A percentile compares a stretch with the other conserved stretches of the same genome.
phyloP scores from a whole-genome alignment of 2,797 vertebrate species.

The Sebastes hubbsi region DNA sequence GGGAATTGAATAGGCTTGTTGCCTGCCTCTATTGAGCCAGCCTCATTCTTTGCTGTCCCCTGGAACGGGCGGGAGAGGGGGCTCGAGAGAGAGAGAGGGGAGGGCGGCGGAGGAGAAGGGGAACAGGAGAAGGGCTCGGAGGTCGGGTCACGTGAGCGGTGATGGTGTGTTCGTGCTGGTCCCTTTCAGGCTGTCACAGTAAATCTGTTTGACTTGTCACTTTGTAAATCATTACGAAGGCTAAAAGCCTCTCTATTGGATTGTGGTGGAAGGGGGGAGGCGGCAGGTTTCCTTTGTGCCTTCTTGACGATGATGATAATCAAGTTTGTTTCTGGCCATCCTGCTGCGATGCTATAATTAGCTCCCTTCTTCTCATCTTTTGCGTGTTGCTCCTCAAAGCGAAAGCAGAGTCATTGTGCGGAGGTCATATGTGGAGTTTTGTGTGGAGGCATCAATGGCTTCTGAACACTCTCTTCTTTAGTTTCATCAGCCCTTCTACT shows the following conservation, averaged over 20 bases:
- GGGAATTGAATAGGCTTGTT: constrained; percentile 68
- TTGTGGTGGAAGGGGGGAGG: constrained; percentile 77
- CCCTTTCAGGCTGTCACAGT: constrained; percentile 88
- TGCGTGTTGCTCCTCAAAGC: constrained; percentile 61
- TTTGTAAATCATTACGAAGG: constrained; percentile 94
- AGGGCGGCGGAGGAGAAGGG: constrained; percentile 25
- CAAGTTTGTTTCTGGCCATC: constrained; percentile 81
- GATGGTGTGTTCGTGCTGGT: constrained; percentile 88
- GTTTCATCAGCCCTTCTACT: constrained; percentile 1
- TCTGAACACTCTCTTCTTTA: not conserved
- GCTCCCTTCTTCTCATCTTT: constrained; percentile 56
- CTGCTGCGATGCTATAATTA: constrained; percentile 80
- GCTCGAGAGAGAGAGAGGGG: constrained; percentile 1
- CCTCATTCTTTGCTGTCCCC: constrained; percentile 69
- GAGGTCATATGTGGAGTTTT: constrained; percentile 46
- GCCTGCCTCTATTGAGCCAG: constrained; percentile 67
- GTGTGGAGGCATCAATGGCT: not conserved
- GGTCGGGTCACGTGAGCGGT: constrained; percentile 76
- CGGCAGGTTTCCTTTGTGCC: constrained; percentile 78
- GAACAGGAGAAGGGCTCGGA: constrained; percentile 49
- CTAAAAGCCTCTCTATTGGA: constrained; percentile 94
- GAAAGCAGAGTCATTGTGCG: constrained; percentile 14
- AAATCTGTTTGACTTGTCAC: constrained; percentile 95
- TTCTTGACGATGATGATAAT: constrained; percentile 79
- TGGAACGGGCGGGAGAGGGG: constrained; percentile 41